These are phyloP conservation scores for Ectemnius cavifrons DNA, from an alignment of 2,888 invertebrate species.

Conservation along the genomic window DNA sequence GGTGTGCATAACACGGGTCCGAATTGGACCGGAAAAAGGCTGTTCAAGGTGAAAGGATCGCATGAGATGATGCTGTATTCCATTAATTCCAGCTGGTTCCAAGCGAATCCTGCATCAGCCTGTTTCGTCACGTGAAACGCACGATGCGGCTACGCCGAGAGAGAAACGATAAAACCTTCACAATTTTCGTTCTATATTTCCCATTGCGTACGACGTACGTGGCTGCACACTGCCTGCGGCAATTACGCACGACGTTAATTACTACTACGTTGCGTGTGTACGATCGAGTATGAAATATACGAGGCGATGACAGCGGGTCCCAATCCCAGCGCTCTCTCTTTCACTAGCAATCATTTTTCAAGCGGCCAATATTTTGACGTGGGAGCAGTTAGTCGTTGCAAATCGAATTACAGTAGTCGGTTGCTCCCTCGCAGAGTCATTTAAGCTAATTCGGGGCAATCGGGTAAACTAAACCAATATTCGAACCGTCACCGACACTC, in stretches of 20 bases:
- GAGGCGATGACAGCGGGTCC: constrained; percentile 9
- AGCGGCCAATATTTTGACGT: no score
- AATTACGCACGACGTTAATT: constrained; percentile 34
- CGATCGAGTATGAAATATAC: constrained; percentile 32
- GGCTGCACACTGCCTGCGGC: constrained; percentile 19
- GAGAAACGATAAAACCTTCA: no score
- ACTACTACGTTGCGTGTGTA: constrained; percentile 24
- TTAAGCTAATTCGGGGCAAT: constrained; percentile 11
- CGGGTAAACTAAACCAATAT: not conserved
- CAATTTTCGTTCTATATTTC: no score
- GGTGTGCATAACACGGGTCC: no score
- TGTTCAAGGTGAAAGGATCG: no score
- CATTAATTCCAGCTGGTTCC: no score
- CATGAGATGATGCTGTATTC: no score
- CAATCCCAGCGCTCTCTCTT: not conserved
- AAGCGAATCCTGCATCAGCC: no score
- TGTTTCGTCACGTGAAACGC: no score
- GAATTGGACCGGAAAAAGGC: no score
- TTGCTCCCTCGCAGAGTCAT: not conserved
- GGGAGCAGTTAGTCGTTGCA: not conserved
- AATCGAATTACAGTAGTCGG: constrained; percentile 11
- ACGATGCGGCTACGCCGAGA: no score
- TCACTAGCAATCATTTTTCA: no score
- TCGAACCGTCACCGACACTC: not conserved
- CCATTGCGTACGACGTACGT: constrained; percentile 4